Evolutionary conservation across 2,113 vertebrate genomes (phyloP).

Genomic region (Mirza zaza): DNA sequence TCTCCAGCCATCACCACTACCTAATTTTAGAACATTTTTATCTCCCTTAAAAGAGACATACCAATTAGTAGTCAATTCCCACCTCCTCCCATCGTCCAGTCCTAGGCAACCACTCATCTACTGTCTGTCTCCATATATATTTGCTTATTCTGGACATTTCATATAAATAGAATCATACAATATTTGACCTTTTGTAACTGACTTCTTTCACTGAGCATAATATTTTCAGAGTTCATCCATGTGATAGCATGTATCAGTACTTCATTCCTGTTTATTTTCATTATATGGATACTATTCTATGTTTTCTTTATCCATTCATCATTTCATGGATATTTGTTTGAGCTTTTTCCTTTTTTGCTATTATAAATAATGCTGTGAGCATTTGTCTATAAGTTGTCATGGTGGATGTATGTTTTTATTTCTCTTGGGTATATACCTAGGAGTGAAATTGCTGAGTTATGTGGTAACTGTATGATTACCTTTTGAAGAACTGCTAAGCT

Average conservation of each 20-base stretch:
- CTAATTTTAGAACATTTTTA: conserved; percentile 42
- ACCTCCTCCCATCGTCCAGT: background rate
- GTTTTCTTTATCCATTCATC: background rate
- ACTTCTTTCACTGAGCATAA: background rate
- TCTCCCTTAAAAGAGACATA: background rate
- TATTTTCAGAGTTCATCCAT: background rate
- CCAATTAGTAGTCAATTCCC: background rate
- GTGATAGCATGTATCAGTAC: background rate
- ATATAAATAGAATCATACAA: background rate
- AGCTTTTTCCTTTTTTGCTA: background rate
- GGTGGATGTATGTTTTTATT: background rate
- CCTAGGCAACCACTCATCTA: background rate
- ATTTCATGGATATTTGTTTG: background rate
- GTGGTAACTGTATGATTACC: background rate
- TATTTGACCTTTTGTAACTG: background rate
- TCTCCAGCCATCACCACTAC: background rate
- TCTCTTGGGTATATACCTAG: background rate
- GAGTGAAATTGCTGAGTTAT: background rate
- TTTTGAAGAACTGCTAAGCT: background rate
- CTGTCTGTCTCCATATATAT: background rate
- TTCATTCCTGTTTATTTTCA: background rate
- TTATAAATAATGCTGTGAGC: background rate
- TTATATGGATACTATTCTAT: rapidly evolving
- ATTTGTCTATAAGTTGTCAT: background rate
- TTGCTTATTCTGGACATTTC: background rate